Conservation (phyloP, 2,888 invertebrate genomes). For the Ypsolopha sequella region DNA sequence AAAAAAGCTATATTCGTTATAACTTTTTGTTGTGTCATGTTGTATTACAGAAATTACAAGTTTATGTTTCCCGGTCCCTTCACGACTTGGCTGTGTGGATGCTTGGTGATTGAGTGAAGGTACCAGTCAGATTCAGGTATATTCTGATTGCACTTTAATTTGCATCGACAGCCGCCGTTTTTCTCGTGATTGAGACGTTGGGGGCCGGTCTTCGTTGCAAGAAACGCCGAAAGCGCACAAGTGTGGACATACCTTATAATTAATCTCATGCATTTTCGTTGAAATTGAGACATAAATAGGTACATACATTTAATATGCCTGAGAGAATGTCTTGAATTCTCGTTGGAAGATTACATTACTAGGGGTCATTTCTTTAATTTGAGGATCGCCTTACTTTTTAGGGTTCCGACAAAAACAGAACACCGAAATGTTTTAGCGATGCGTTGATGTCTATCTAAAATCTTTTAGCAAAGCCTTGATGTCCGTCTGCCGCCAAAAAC, state of each 20-base stretch:
- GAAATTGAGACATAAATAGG: conserved; percentile 33
- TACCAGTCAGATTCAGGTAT: too few relatives aligned
- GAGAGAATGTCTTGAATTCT: not conserved
- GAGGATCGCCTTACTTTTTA: too few relatives aligned
- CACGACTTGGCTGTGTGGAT: not conserved
- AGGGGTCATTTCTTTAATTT: too few relatives aligned
- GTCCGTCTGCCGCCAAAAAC: too few relatives aligned
- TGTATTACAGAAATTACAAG: not conserved
- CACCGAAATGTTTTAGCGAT: too few relatives aligned
- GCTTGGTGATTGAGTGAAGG: not conserved
- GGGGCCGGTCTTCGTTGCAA: conserved; percentile 8
- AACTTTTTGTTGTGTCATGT: not conserved
- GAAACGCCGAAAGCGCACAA: too few relatives aligned
- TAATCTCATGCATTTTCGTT: conserved; percentile 33
- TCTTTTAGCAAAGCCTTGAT: too few relatives aligned
- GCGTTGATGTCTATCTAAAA: too few relatives aligned
- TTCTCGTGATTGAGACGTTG: conserved; percentile 39
- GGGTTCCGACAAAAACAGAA: too few relatives aligned
- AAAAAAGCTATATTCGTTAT: not conserved
- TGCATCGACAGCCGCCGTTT: conserved; percentile 32
- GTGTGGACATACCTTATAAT: too few relatives aligned
- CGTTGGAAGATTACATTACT: too few relatives aligned
- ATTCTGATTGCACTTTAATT: conserved; percentile 17
- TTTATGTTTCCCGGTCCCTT: not conserved
- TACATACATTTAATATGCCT: conserved; percentile 10